A percentile compares a stretch with the other conserved stretches of the same genome.
Evolutionary conservation across 2,113 vertebrate genomes (phyloP).

Genomic region (Zeus faber): DNA sequence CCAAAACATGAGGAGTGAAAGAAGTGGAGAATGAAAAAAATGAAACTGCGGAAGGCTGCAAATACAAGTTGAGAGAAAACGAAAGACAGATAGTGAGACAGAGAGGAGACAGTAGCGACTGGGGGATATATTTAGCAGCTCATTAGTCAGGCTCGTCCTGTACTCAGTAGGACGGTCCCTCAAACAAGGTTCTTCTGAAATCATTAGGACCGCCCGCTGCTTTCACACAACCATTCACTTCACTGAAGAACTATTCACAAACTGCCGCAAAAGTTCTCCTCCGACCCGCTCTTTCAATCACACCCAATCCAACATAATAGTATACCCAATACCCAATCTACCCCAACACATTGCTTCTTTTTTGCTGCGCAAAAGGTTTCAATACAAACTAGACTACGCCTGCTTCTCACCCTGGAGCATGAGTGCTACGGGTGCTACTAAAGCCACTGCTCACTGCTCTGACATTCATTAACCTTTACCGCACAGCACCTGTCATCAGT

Average conservation of each 20-base stretch:
- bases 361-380: neutral
- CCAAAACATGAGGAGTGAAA: constrained; percentile 8
- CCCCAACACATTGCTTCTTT: too few species aligned
- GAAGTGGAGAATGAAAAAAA: constrained; percentile 7
- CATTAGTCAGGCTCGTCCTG: constrained; percentile 70
- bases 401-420: neutral
- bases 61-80: too few species aligned
- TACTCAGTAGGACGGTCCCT: constrained; percentile 65
- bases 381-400: neutral
- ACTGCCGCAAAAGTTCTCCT: constrained; percentile 16
- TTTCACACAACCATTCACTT: constrained; percentile 55
- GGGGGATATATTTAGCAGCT: constrained; percentile 73
- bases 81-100: too few species aligned
- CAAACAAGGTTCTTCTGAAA: constrained; percentile 67
- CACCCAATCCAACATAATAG: too few species aligned
- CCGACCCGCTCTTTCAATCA: too few species aligned
- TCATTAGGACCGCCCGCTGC: constrained; percentile 68
- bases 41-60: too few species aligned
- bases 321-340: too few species aligned
- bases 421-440: too few species aligned
- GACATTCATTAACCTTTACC: constrained; percentile 45
- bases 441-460: too few species aligned
- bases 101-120: constrained; percentile 50
- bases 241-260: constrained; percentile 48
- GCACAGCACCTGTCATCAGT: neutral